These are phyloP conservation scores for Neoniphon sammara DNA, from an alignment of 2,797 vertebrate genomes.

Conservation along the genomic window DNA sequence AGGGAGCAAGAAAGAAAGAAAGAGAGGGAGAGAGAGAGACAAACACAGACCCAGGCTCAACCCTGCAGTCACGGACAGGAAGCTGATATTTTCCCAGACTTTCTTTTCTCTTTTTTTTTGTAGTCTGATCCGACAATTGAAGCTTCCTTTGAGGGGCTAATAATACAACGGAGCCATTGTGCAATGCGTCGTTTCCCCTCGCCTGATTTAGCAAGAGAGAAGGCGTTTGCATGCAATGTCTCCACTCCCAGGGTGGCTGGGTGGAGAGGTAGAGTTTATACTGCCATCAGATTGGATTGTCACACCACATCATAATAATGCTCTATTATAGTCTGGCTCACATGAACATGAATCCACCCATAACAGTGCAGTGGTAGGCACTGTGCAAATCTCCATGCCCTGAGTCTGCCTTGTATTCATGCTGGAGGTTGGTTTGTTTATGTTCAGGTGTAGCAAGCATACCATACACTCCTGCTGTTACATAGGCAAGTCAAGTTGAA, in stretches of 20 bases:
- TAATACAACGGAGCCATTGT: conserved; percentile 78
- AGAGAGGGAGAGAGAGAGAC: conserved; percentile 44
- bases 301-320: conserved; percentile 67
- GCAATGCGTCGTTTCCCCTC: conserved; percentile 72
- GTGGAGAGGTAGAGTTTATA: conserved; percentile 55
- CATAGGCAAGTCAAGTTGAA: too few relatives aligned
- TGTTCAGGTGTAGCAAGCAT: background rate
- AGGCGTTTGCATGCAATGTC: conserved; percentile 72
- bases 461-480: too few relatives aligned
- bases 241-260: conserved; percentile 66
- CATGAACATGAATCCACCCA: conserved; percentile 50
- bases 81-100: conserved; percentile 81
- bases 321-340: conserved; percentile 62
- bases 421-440: background rate
- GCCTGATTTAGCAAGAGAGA: conserved; percentile 73
- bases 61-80: conserved; percentile 70
- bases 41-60: conserved; percentile 58
- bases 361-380: conserved; percentile 30
- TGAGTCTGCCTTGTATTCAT: background rate
- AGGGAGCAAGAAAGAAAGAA: conserved; percentile 46
- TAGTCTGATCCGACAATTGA: conserved; percentile 81
- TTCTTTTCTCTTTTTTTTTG: conserved; percentile 61
- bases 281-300: conserved; percentile 75
- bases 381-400: conserved; percentile 5
- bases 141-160: conserved; percentile 81